Evolutionary conservation across 2,113 vertebrate species (phyloP).

Genomic region (Saimiri boliviensis): DNA sequence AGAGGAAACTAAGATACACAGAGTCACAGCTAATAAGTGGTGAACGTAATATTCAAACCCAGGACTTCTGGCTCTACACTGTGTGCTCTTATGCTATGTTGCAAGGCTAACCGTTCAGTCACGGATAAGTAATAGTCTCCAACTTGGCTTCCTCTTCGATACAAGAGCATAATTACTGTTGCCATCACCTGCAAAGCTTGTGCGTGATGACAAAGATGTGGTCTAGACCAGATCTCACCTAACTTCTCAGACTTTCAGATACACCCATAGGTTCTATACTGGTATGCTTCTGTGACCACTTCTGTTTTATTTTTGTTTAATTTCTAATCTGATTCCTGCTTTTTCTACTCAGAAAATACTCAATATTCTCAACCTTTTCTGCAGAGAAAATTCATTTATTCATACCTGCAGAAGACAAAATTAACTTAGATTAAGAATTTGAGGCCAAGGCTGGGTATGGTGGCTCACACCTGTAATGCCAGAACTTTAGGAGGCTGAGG

Average conservation of each 20-base stretch:
- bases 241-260: neutral
- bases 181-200: neutral
- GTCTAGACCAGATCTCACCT: neutral
- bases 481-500: neutral
- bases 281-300: neutral
- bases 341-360: conserved; percentile 35
- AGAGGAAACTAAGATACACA: neutral
- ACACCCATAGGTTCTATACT: neutral
- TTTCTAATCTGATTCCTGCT: conserved; percentile 20
- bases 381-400: conserved; percentile 12
- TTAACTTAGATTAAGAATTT: neutral
- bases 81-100: neutral
- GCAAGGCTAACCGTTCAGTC: neutral
- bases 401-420: neutral
- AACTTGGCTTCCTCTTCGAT: neutral
- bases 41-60: neutral
- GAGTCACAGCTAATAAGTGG: neutral
- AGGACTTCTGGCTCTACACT: neutral
- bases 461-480: neutral
- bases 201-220: neutral
- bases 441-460: neutral
- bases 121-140: neutral
- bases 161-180: neutral
- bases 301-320: conserved; percentile 30
- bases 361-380: conserved; percentile 16